A percentile compares a stretch with the other conserved stretches of the same genome.
These are phyloP conservation scores for Thaumatotibia leucotreta DNA, from an alignment of 1,140 invertebrate species.

Conservation along the genomic window DNA sequence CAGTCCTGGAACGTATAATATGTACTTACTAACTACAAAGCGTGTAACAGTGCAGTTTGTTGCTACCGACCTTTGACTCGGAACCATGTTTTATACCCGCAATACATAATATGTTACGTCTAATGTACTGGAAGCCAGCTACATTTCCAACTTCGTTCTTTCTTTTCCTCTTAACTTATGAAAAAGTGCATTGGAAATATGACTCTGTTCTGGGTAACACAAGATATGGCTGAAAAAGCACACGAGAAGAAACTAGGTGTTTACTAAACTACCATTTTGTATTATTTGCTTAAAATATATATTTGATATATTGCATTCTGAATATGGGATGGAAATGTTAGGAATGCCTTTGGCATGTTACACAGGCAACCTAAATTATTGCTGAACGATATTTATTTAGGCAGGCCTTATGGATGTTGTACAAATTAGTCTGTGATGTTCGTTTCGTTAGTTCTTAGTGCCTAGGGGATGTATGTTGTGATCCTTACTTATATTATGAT, in stretches of 20 bases:
- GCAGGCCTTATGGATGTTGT: background rate
- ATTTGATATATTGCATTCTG: background rate
- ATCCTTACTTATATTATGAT: no score
- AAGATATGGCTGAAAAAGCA: background rate
- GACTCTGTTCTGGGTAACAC: background rate
- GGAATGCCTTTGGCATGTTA: background rate
- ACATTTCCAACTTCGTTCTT: background rate
- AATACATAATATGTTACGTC: conserved; percentile 10
- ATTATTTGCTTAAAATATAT: background rate
- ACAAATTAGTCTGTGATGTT: background rate
- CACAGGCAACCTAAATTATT: background rate
- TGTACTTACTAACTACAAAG: no score
- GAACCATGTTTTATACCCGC: conserved; percentile 5
- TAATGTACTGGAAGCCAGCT: conserved; percentile 2
- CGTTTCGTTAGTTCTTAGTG: no score
- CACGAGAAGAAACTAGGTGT: background rate
- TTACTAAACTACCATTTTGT: background rate
- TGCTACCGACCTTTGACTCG: background rate
- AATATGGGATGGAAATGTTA: background rate
- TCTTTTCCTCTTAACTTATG: background rate
- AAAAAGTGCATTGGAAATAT: background rate
- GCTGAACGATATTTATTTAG: background rate
- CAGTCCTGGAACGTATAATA: no score
- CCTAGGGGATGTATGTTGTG: no score
- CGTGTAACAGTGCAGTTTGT: background rate